phyloP scores from a whole-genome alignment of 2,888 invertebrate species.

The Torymus tubicola region DNA sequence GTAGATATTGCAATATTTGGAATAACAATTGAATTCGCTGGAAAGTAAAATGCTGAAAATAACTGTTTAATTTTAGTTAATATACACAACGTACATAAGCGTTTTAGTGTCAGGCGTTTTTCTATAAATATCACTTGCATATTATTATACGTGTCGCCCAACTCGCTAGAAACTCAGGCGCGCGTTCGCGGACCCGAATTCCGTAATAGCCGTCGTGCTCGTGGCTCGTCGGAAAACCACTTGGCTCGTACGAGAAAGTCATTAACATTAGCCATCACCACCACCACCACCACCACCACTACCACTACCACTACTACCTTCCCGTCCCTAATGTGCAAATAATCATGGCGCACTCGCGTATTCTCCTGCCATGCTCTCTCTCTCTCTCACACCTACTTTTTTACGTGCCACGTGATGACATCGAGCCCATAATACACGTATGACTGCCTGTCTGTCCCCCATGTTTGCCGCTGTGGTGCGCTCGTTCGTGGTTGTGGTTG shows the following conservation, averaged over 20 bases:
- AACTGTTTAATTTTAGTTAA: too few species aligned
- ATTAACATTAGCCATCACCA: slow-evolving; percentile 59
- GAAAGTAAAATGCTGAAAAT: too few species aligned
- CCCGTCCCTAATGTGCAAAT: slow-evolving; percentile 55
- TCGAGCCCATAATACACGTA: slow-evolving; percentile 75
- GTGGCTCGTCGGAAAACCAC: not conserved
- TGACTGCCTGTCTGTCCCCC: slow-evolving; percentile 77
- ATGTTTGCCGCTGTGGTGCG: slow-evolving; percentile 75
- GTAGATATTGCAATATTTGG: too few species aligned
- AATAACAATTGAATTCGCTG: too few species aligned
- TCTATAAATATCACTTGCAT: too few species aligned
- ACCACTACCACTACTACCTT: too few species aligned
- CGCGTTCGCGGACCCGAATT: too few species aligned
- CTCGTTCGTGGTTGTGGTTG: slow-evolving; percentile 77
- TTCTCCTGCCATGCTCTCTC: slow-evolving; percentile 14
- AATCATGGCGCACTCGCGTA: slow-evolving; percentile 61
- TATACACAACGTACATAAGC: too few species aligned
- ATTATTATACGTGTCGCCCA: too few species aligned
- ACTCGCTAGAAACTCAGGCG: too few species aligned
- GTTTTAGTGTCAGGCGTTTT: too few species aligned
- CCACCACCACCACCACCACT: slow-evolving; percentile 22
- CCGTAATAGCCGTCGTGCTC: not conserved
- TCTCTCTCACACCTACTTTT: slow-evolving; percentile 2
- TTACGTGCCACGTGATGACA: slow-evolving; percentile 68
- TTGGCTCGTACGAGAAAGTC: slow-evolving; percentile 44